Percentiles rank a stretch among this genome's conserved stretches.
Conservation (phyloP, 2,888 invertebrate species). For the Catotricha subobsoleta region DNA sequence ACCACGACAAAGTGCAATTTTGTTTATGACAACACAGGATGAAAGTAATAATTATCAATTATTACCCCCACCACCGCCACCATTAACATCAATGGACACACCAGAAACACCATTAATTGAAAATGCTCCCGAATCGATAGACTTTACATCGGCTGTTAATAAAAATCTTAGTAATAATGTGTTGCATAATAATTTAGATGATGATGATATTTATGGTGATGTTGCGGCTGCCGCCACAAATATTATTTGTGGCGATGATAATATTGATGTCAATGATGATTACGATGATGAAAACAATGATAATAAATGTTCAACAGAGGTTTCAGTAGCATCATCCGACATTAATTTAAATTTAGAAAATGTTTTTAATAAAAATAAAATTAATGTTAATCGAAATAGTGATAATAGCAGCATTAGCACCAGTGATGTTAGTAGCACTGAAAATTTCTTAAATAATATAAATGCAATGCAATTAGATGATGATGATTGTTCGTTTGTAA, state of each 20-base stretch:
- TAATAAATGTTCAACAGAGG: background rate
- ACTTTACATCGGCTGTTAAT: slow-evolving; percentile 5
- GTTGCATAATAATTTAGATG: background rate
- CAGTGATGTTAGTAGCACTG: background rate
- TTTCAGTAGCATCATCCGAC: slow-evolving; percentile 3
- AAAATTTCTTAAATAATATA: slow-evolving; percentile 2
- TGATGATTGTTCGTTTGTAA: slow-evolving; percentile 1
- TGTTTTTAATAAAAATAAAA: background rate
- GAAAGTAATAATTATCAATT: slow-evolving; percentile 1
- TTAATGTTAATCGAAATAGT: background rate
- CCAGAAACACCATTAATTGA: slow-evolving; percentile 9
- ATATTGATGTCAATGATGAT: background rate
- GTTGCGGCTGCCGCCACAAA: background rate
- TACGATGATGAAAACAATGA: background rate
- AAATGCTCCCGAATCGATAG: slow-evolving; percentile 6
- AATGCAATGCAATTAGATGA: slow-evolving; percentile 6
- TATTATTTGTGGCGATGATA: background rate
- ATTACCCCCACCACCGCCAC: slow-evolving; percentile 1
- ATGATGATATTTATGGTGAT: background rate
- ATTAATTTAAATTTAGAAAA: too few species aligned
- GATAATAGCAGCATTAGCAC: background rate
- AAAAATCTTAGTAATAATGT: slow-evolving; percentile 4
- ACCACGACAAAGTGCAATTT: background rate
- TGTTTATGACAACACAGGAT: background rate
- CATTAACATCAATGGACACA: background rate